A percentile compares a stretch with the other conserved stretches of the same genome.
Conservation (phyloP, 2,113 vertebrate genomes). For the Pavo muticus region DNA sequence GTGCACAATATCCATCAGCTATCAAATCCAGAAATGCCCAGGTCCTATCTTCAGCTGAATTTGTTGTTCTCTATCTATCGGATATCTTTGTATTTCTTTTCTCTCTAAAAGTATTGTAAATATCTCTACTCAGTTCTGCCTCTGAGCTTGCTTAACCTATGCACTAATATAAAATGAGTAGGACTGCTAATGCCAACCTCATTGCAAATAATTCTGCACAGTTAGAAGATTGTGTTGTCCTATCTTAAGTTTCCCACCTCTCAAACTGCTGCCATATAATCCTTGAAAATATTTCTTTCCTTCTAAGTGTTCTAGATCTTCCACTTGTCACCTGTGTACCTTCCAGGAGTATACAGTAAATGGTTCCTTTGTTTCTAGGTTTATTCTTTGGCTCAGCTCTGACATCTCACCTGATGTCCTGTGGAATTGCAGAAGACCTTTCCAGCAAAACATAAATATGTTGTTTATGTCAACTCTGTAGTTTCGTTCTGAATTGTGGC, state of each 20-base stretch:
- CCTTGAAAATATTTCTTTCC: neutral
- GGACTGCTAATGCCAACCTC: neutral
- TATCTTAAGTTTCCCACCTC: neutral
- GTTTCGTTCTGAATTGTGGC: neutral
- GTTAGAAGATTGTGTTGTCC: neutral
- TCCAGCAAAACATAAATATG: neutral
- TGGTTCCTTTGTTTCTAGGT: neutral
- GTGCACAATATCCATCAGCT: neutral
- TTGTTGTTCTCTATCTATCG: neutral
- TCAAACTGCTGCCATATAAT: neutral
- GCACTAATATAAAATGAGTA: neutral
- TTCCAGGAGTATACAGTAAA: neutral
- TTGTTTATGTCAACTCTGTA: neutral
- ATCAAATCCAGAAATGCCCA: neutral
- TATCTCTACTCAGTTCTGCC: neutral
- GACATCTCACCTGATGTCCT: neutral
- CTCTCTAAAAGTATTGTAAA: neutral
- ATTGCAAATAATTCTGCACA: neutral
- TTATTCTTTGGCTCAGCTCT: neutral
- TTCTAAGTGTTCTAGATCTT: neutral
- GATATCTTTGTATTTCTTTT: neutral
- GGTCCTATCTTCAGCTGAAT: neutral
- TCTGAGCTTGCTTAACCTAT: neutral
- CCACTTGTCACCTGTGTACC: neutral
- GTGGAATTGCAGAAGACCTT: neutral